Evolutionary conservation across 35 echinoderm and acorn worm genomes (phyloP).

Genomic region (Amphiura filiformis): DNA sequence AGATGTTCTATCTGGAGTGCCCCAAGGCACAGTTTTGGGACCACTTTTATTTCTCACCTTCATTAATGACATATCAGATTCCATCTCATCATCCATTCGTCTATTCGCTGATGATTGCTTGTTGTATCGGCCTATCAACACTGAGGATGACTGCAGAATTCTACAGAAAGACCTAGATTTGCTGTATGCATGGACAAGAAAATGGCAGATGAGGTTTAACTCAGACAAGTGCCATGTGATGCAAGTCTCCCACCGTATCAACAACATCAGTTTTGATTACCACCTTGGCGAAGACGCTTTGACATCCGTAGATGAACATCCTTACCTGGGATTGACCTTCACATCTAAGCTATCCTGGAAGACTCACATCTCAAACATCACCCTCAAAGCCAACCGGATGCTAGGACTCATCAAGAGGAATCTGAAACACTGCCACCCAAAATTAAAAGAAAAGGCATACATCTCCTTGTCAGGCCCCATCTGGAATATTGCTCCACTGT

Average conservation of each 20-base stretch:
- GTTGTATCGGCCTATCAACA: slow-evolving; percentile 32
- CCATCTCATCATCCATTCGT: slow-evolving; percentile 22
- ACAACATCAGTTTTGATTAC: slow-evolving; percentile 27
- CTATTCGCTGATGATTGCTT: slow-evolving; percentile 77
- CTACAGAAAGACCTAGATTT: slow-evolving; percentile 18
- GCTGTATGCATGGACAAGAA: slow-evolving; percentile 5
- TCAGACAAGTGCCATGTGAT: slow-evolving; percentile 33
- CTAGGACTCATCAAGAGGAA: slow-evolving; percentile 10
- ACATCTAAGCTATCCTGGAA: slow-evolving; percentile 40
- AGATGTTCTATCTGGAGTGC: slow-evolving; percentile 55
- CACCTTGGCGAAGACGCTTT: not conserved
- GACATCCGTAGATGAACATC: slow-evolving; percentile 14
- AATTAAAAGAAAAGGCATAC: slow-evolving; percentile 29
- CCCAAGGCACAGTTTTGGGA: slow-evolving; percentile 63
- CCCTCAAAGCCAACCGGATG: not conserved
- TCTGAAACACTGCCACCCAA: slow-evolving; percentile 16
- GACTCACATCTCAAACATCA: slow-evolving; percentile 28
- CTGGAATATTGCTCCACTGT: slow-evolving; percentile 57
- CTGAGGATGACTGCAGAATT: not conserved
- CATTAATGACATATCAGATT: slow-evolving; percentile 53
- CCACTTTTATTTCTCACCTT: slow-evolving; percentile 55
- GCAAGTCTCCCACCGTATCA: slow-evolving; percentile 31
- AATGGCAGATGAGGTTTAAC: slow-evolving; percentile 58
- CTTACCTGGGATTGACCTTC: slow-evolving; percentile 10
- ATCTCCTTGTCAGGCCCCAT: slow-evolving; percentile 24